Conservation (phyloP, 1,140 invertebrate species). For the Drepana arcuata region DNA sequence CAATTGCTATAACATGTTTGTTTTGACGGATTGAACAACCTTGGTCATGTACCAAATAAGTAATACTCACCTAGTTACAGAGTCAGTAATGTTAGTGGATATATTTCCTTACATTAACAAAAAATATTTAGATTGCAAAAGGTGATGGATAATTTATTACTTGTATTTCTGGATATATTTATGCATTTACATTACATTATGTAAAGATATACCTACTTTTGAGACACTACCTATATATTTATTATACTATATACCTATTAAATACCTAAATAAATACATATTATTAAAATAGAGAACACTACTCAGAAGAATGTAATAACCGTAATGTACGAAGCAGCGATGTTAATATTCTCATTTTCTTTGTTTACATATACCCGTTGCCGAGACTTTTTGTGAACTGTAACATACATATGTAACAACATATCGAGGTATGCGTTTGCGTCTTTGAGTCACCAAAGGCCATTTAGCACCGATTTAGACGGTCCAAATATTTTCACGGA, state of each 20-base stretch:
- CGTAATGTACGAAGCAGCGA: too few relatives aligned
- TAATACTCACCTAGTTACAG: neutral
- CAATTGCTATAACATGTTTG: neutral
- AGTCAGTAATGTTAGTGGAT: neutral
- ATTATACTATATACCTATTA: too few relatives aligned
- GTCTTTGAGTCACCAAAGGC: constrained; percentile 55
- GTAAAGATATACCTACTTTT: too few relatives aligned
- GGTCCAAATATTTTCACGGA: constrained; percentile 57
- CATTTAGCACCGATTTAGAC: constrained; percentile 58
- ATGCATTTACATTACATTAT: too few relatives aligned
- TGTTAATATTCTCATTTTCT: too few relatives aligned
- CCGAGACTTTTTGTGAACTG: neutral
- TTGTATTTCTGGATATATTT: neutral
- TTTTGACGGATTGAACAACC: neutral
- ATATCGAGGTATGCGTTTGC: constrained; percentile 22
- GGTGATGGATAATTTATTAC: neutral
- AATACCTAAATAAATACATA: too few relatives aligned
- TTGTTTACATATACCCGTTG: neutral
- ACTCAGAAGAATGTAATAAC: too few relatives aligned
- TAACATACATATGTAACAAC: neutral
- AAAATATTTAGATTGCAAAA: neutral
- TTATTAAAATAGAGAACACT: too few relatives aligned
- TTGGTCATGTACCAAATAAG: neutral
- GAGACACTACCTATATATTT: neutral
- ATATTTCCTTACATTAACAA: neutral